These are phyloP conservation scores for Eubasilissa regina DNA, from an alignment of 1,140 invertebrate genomes.

Conservation along the genomic window DNA sequence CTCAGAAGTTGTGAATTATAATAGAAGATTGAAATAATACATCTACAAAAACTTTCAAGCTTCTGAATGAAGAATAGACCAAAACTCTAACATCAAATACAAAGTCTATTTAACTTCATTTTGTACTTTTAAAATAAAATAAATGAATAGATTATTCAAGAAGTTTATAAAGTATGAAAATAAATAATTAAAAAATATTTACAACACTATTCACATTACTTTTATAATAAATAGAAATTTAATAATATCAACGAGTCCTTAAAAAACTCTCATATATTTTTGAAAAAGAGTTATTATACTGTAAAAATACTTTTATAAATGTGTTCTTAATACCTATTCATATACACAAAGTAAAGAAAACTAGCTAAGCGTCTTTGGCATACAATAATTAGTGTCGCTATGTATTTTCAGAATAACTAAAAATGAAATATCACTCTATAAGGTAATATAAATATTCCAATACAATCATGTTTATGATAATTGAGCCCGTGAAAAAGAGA, in stretches of 20 bases:
- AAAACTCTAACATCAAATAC: constrained; percentile 16
- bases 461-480: no score
- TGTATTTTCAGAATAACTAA: constrained; percentile 25
- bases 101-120: constrained; percentile 6
- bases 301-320: constrained; percentile 42
- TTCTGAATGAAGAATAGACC: background rate
- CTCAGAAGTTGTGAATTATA: constrained; percentile 36
- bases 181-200: constrained; percentile 32
- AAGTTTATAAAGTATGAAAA: background rate
- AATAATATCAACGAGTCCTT: constrained; percentile 18
- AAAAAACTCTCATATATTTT: constrained; percentile 15
- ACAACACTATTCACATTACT: constrained; percentile 34
- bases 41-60: constrained; percentile 1
- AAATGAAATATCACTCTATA: constrained; percentile 6
- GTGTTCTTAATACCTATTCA: constrained; percentile 35
- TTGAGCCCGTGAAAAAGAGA: no score
- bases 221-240: constrained; percentile 36
- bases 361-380: constrained; percentile 44
- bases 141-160: constrained; percentile 1
- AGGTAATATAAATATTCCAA: background rate
- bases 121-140: constrained; percentile 15
- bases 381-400: constrained; percentile 34
- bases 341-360: constrained; percentile 28
- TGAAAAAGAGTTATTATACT: constrained; percentile 19
- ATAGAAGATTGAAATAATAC: constrained; percentile 13